A percentile compares a stretch with the other conserved stretches of the same genome.
Evolutionary conservation across 1,140 invertebrate species (phyloP).

Genomic region (Aphidius ervi): DNA sequence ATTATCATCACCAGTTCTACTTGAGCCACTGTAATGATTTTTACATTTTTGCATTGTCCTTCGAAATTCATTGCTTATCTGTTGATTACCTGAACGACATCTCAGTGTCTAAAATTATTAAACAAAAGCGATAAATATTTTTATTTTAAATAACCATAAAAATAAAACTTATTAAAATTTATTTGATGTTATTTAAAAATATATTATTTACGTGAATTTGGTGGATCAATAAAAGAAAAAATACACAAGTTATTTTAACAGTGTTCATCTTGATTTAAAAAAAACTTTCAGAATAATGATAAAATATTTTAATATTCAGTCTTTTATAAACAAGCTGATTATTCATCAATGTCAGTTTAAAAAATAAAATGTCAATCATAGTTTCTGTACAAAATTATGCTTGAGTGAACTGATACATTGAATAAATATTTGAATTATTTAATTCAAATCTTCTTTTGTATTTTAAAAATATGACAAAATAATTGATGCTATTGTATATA

Average conservation of each 20-base stretch:
- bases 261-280: background rate
- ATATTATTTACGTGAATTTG: background rate
- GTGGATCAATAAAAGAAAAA: background rate
- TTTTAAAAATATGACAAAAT: background rate
- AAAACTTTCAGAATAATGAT: too few species aligned
- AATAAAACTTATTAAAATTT: too few species aligned
- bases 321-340: background rate
- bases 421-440: too few species aligned
- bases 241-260: background rate
- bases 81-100: constrained; percentile 41
- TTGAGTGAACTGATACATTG: too few species aligned
- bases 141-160: too few species aligned
- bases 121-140: background rate
- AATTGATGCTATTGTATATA: background rate
- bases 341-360: constrained; percentile 4
- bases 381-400: background rate
- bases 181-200: background rate
- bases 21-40: constrained; percentile 23
- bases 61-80: constrained; percentile 37
- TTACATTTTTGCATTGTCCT: constrained; percentile 41
- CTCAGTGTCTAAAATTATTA: constrained; percentile 35
- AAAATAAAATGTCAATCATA: background rate
- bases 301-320: too few species aligned
- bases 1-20: constrained; percentile 21
- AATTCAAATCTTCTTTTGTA: too few species aligned